A percentile compares a stretch with the other conserved stretches of the same genome.
Evolutionary conservation across 2,113 vertebrate genomes (phyloP).

Genomic region (Sinocyclocheilus anophthalmus): DNA sequence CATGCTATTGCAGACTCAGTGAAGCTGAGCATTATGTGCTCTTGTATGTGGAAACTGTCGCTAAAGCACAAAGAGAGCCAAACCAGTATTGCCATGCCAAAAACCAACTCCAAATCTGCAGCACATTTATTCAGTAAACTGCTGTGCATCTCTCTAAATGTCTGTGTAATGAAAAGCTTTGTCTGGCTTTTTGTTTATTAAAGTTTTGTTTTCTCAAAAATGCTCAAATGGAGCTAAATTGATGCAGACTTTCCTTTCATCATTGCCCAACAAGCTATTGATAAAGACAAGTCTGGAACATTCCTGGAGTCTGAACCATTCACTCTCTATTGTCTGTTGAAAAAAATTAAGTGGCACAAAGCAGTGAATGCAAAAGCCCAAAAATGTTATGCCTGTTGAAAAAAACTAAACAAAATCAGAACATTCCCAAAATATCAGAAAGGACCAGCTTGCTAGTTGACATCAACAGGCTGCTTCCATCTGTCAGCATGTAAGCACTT

Average conservation of each 20-base stretch:
- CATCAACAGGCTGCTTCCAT: constrained; percentile 22
- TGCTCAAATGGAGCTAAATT: constrained; percentile 59
- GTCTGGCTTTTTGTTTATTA: constrained; percentile 6
- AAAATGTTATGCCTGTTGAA: constrained; percentile 54
- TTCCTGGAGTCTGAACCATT: constrained; percentile 67
- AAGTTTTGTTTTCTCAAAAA: constrained; percentile 35
- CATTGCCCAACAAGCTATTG: constrained; percentile 48
- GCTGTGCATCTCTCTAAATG: neutral
- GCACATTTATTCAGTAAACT: neutral
- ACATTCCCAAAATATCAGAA: constrained; percentile 64
- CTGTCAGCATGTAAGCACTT: constrained; percentile 49
- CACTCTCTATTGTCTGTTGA: constrained; percentile 67
- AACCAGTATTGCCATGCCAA: neutral
- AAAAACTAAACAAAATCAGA: constrained; percentile 7
- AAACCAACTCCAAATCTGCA: neutral
- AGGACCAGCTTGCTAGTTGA: constrained; percentile 46
- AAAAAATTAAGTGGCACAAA: constrained; percentile 59
- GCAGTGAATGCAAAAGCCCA: constrained; percentile 65
- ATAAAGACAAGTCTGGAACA: constrained; percentile 66
- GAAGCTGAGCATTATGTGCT: neutral
- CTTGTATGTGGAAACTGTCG: neutral
- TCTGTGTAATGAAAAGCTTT: neutral
- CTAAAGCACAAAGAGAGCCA: constrained; percentile 9
- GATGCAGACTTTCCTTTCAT: constrained; percentile 57
- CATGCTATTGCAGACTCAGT: neutral